phyloP scores from a whole-genome alignment of 2,888 invertebrate species.

The Uropetala carovei region DNA sequence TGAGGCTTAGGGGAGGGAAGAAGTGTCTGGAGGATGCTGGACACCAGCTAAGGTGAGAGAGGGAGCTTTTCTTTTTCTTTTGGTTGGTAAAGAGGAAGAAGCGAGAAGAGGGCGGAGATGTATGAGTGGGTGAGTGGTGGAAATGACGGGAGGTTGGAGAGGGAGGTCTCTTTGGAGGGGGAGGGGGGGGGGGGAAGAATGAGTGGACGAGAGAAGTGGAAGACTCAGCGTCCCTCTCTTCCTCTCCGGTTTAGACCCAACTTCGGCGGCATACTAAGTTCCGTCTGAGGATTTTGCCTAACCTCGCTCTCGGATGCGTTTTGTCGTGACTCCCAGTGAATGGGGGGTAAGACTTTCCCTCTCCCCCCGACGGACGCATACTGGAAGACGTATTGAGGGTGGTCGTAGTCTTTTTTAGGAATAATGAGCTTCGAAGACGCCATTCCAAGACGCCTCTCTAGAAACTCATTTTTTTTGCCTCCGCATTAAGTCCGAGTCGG shows the following conservation, averaged over 20 bases:
- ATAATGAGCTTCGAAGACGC: not conserved
- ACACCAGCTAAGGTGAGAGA: too few species aligned
- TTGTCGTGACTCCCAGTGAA: not conserved
- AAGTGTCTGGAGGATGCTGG: too few species aligned
- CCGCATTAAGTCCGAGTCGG: not conserved
- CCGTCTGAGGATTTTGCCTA: not conserved
- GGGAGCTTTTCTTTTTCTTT: too few species aligned
- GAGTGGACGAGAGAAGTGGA: not conserved
- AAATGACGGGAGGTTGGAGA: not conserved
- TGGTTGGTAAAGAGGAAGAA: too few species aligned
- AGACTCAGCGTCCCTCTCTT: not conserved
- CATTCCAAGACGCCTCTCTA: not conserved
- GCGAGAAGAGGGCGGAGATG: not conserved
- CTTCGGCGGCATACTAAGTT: conserved; percentile 14
- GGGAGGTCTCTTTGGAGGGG: not conserved
- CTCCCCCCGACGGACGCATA: too few species aligned
- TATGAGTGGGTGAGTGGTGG: not conserved
- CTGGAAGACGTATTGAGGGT: not conserved
- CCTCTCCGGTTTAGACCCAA: not conserved
- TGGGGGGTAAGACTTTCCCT: not conserved
- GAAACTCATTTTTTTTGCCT: not conserved
- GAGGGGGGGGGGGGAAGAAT: not conserved
- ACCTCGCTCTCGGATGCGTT: not conserved
- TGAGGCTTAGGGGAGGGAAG: too few species aligned
- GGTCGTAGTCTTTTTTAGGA: not conserved